phyloP scores from a whole-genome alignment of 2,113 vertebrate genomes.

The Tupaia chinensis region DNA sequence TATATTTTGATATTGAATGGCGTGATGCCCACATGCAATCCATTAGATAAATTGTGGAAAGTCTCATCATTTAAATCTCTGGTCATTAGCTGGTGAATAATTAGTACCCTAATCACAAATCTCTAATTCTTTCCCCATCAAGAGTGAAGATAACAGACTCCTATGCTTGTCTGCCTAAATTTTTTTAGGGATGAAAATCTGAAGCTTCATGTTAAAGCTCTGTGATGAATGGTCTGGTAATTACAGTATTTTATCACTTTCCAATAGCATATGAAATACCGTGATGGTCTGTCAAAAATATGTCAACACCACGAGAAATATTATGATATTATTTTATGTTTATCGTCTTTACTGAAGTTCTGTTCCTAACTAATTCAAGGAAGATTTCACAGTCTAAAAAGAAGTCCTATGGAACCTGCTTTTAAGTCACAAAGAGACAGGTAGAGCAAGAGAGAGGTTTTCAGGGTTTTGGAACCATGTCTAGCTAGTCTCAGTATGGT shows the following conservation, averaged over 20 bases:
- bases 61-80: neutral
- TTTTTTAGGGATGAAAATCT: slow-evolving; percentile 18
- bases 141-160: slow-evolving; percentile 19
- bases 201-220: slow-evolving; percentile 20
- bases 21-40: neutral
- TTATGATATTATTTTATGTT: slow-evolving; percentile 49
- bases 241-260: slow-evolving; percentile 45
- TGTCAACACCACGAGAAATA: slow-evolving; percentile 51
- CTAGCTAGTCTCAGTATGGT: neutral
- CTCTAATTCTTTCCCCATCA: slow-evolving; percentile 15
- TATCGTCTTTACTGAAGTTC: neutral
- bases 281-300: slow-evolving; percentile 33
- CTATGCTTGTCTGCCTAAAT: slow-evolving; percentile 27
- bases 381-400: neutral
- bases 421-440: neutral
- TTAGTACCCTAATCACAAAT: slow-evolving; percentile 43
- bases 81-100: slow-evolving; percentile 30
- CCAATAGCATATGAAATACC: neutral
- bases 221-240: slow-evolving; percentile 19
- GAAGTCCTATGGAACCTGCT: neutral
- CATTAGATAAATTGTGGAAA: slow-evolving; percentile 39
- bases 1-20: slow-evolving; percentile 18
- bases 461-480: neutral
- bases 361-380: neutral
- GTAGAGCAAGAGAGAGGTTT: neutral